Evolutionary conservation across 2,113 vertebrate genomes (phyloP).

Genomic region (Platycercus adscitus): DNA sequence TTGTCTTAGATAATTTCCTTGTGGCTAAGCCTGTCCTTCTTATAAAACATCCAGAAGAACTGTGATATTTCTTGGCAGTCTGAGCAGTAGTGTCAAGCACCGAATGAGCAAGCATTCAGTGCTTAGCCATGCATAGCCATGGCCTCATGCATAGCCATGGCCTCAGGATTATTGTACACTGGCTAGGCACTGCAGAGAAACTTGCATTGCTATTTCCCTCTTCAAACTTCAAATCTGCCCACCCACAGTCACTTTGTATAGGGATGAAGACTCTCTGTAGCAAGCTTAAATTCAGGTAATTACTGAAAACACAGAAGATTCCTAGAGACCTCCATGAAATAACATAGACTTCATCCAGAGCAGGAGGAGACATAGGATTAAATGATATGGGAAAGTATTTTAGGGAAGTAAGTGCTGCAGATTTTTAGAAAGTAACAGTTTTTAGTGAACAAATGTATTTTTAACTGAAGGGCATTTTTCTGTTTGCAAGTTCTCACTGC

Average conservation of each 20-base stretch:
- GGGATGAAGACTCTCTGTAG: neutral
- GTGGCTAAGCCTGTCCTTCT: neutral
- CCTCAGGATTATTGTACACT: neutral
- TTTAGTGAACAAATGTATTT: neutral
- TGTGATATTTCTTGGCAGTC: conserved; percentile 39
- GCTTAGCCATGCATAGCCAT: neutral
- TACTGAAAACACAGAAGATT: neutral
- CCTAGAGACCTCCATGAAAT: neutral
- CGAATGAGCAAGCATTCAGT: neutral
- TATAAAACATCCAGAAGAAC: neutral
- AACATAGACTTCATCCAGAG: neutral
- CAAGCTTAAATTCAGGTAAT: neutral
- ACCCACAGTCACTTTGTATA: neutral
- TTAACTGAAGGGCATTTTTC: neutral
- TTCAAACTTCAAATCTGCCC: neutral
- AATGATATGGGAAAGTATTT: neutral
- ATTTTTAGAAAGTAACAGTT: neutral
- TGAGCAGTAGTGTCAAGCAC: neutral
- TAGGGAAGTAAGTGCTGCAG: neutral
- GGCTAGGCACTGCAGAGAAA: neutral
- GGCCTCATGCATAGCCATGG: neutral
- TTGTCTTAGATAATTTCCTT: neutral
- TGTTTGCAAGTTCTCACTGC: neutral
- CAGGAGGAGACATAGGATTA: neutral
- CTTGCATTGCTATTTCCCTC: neutral